Evolutionary conservation across 2,113 vertebrate species (phyloP), one percentile per base, ranked within the genome.

Genomic region (Stercorarius parasiticus): DNA sequence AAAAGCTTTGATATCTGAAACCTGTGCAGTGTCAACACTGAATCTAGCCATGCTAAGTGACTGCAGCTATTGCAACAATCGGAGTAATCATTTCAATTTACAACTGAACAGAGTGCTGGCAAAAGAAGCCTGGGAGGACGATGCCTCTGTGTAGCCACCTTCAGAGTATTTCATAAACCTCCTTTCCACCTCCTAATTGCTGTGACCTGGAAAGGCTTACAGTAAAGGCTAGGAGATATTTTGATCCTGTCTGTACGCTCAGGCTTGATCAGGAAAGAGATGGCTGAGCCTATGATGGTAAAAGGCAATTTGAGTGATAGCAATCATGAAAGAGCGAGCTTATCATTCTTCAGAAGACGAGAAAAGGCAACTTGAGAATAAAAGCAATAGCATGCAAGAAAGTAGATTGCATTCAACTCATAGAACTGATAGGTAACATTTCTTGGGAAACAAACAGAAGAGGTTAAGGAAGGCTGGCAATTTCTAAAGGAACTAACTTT

Each of bases 1-100:
- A 91, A 17, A 87, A 82, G 40, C 89, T 83, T 94, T 96, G 91
- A 56, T 79, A 72, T 25, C 70, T 77, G 82, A 92, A 94, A 78
- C 74, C 29, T 78, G 58, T 58, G 74, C 45, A 23, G 12, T 72
- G 83, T 91, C 86, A 95, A 72, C 50, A 26, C 32, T 85, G 83
- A 42, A 78, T 78, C 26, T 61, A 59, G 69, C 55, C 40, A 27
- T n/a, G 43, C 43, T 78, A 73, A 87, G 65, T 30, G 45, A 74
- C 13, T 66, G 69, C 69, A 95, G 47, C 61, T 84, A 69, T 76
- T 91, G 70, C 72, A 89, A 29, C 61, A 56, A 40, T 20, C 5
- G 1, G 34, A 88, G 72, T 16, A 52, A 89, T 73, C 9, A 21
- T 71, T 89, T 92, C 52, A 40, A 34, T 86, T 95, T 90, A 67